Base-by-base conservation (phyloP, 2,797 vertebrate species). In the Schizopygopsis malacanthus region DNA sequence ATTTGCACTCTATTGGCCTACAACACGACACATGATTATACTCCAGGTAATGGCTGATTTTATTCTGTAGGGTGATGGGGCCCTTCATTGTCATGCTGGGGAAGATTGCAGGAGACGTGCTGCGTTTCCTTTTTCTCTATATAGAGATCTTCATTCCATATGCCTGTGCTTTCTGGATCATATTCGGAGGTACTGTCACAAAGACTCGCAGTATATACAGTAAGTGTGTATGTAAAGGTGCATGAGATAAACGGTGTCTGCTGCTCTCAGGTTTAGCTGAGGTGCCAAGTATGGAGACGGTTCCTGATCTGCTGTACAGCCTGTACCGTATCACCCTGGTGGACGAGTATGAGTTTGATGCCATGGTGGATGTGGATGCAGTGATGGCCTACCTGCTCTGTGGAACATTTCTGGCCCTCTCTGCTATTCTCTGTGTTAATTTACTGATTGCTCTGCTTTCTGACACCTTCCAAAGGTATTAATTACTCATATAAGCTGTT, bases 151-250 rank as follows among this genome's bases (percentile, higher is more conserved):
- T 91, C 59, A 87, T 95, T 79, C 94, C 94, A 6, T 95, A 94
- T 7, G 92, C 93, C 80, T 95, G 93, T 88, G 93, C 93, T 78
- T 95, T 94, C 91, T 95, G 95, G 94, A 94, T 95, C 83, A 92
- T 95, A 70, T 95, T 95, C 61, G 94, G 94, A 94, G 94, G 94
- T 95, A 81, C 73, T 78, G 37, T 47, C 43, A 45, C 52, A 33
- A 47, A 73, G 41, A 59, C 6, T n/a, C n/a, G 3, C 12, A 47
- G n/a, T 43, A 45, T 70, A 4, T 22, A 11, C 43, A 10, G 9
- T 65, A 6, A 6, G 1, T 52, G 15, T 52, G 33, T 18, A 16
- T 8, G 16, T 54, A 13, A 61, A 79, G 3, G 25, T 59, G 76
- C 45, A 41, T 77, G 45, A 41, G 45, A 39, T 12, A 10, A 45